Evolutionary conservation across 2,113 vertebrate genomes (phyloP), one percentile per base, ranked within the genome.

Genomic region (Syngnathus scovelli): DNA sequence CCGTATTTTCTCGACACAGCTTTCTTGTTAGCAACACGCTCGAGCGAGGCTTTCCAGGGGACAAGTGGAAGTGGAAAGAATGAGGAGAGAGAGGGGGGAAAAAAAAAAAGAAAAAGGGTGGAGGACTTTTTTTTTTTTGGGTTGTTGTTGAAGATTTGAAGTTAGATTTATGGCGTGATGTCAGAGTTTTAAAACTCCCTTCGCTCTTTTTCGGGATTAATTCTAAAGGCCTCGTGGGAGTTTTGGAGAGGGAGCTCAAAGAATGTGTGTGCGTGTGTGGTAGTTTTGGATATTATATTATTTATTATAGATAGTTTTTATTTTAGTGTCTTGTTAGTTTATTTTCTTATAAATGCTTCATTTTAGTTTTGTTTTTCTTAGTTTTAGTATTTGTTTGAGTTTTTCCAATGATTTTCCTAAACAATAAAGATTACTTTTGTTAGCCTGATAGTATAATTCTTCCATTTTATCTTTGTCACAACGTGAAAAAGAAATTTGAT

Each of bases 171-270:
- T 52, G 44, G 68, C 64, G 83, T 85, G 85, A 88, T 88, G 85
- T 89, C 88, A 89, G 84, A 77, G 78, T 82, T 74, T 68, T 83
- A 87, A 86, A 81, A 75, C 87, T 76, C 64, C 74, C 79, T 85
- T 86, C 80, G 85, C 76, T 64, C 23, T 18, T 49, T 33, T 46
- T 44, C n/a, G 77, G 83, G 88, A 86, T 89, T 84, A 89, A 87
- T 80, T 75, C 78, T 81, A 83, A 86, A 86, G 87, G 81, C 77
- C 84, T 88, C 74, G 79, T 85, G 88, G 81, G 88, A 86, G 78
- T 71, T 76, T 56, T 58, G 70, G 68, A 75, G 85, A 75, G 85
- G 86, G 72, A 82, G 74, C 78, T 85, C 78, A 81, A 86, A 86
- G 85, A 81, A 79, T 83, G 73, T 67, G 64, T 62, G 71, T 21